Conservation (phyloP, 1,140 invertebrate species). For the Leptopilina boulardi region DNA sequence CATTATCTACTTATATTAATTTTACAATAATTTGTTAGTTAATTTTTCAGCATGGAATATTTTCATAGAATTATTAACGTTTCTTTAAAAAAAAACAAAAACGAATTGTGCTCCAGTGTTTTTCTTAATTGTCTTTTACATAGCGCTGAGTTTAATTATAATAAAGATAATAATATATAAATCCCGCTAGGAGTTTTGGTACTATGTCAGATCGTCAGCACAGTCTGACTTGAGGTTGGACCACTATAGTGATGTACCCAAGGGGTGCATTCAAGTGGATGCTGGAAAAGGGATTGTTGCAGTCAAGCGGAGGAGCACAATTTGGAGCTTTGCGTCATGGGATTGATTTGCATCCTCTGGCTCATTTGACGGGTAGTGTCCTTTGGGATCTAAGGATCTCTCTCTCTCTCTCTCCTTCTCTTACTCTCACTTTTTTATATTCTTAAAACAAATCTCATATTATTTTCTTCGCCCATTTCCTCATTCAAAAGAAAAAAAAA, state of each 20-base stretch:
- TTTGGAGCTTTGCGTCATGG: slow-evolving; percentile 67
- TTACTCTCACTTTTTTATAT: not conserved
- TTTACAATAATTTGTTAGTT: too few relatives aligned
- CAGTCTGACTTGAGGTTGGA: slow-evolving; percentile 19
- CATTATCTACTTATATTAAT: too few relatives aligned
- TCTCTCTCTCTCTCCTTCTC: slow-evolving; percentile 36
- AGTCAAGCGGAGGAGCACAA: slow-evolving; percentile 69
- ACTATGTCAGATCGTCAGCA: not conserved
- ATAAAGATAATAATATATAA: not conserved
- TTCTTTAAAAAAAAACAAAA: too few relatives aligned
- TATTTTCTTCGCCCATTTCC: slow-evolving; percentile 43
- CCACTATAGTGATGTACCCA: slow-evolving; percentile 57
- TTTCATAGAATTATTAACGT: too few relatives aligned
- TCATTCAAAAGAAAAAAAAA: not conserved
- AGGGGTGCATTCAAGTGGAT: slow-evolving; percentile 61
- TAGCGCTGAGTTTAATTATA: not conserved
- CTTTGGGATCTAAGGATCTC: slow-evolving; percentile 54
- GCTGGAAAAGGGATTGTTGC: slow-evolving; percentile 69
- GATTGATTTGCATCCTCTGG: slow-evolving; percentile 75
- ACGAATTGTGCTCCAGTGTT: not conserved
- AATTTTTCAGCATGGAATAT: too few relatives aligned
- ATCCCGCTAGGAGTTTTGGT: not conserved
- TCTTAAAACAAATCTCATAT: slow-evolving; percentile 38
- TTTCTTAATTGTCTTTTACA: not conserved
- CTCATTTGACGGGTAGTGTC: slow-evolving; percentile 71